Evolutionary conservation across 2,888 invertebrate species (phyloP).

Genomic region (Caenorhabditis japonica): DNA sequence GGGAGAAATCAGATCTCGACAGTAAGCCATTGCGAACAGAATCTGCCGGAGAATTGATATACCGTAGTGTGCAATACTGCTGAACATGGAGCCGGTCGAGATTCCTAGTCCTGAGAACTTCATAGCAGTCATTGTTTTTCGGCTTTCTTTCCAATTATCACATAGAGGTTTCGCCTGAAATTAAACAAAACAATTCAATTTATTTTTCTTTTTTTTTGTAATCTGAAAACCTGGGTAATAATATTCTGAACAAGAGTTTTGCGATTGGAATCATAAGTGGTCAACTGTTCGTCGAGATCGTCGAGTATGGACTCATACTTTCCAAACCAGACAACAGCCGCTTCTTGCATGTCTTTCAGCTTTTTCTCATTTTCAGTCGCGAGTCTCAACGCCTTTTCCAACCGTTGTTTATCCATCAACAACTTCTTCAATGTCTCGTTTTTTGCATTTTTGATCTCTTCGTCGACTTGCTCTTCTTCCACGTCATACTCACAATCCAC

Average conservation of each 20-base stretch:
- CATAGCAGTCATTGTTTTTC: constrained; percentile 7
- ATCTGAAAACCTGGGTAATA: too few species aligned
- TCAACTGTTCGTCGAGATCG: constrained; percentile 21
- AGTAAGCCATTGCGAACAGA: constrained; percentile 23
- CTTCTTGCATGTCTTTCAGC: constrained; percentile 21
- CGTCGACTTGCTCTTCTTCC: constrained; percentile 35
- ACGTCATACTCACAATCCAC: constrained; percentile 31
- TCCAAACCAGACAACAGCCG: constrained; percentile 14
- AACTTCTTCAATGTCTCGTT: constrained; percentile 22
- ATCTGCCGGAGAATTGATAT: constrained; percentile 17
- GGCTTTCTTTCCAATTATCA: constrained; percentile 9
- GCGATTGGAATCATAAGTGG: constrained; percentile 6
- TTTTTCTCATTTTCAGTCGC: constrained; percentile 37
- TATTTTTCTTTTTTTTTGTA: too few species aligned
- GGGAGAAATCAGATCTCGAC: constrained; percentile 15
- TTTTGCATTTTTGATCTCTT: constrained; percentile 13
- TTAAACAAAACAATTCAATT: background rate
- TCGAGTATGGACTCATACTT: constrained; percentile 21
- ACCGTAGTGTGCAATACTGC: constrained; percentile 21
- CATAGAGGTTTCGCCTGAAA: constrained; percentile 11
- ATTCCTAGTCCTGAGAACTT: background rate
- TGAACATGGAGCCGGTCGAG: background rate
- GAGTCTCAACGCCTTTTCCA: constrained; percentile 15
- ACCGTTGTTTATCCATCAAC: constrained; percentile 6
- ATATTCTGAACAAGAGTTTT: constrained; percentile 11